Conservation (phyloP, 2,888 invertebrate genomes). For the Zygogramma bicolorata region DNA sequence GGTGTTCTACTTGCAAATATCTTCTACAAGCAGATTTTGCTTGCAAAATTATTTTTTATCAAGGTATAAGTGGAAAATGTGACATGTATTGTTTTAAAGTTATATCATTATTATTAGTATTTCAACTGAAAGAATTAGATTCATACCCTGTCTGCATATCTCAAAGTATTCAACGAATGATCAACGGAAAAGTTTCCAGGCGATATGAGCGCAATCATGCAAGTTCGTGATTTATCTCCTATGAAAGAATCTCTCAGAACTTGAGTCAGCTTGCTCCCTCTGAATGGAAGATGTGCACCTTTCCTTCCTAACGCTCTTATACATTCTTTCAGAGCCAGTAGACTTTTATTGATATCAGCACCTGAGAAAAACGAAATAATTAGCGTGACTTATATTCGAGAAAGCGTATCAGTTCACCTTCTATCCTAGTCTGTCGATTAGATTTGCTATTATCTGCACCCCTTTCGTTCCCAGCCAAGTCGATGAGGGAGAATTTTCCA, state of each 20-base stretch:
- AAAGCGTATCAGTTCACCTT: constrained; percentile 67
- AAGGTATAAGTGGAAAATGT: too few relatives aligned
- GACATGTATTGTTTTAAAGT: too few relatives aligned
- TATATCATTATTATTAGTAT: too few relatives aligned
- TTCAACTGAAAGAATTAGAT: too few relatives aligned
- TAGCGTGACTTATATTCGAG: too few relatives aligned
- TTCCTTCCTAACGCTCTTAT: constrained; percentile 95
- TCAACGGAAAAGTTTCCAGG: constrained; percentile 97
- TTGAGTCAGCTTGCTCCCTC: constrained; percentile 96
- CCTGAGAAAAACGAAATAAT: constrained; percentile 65
- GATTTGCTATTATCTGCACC: constrained; percentile 99
- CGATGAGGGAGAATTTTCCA: constrained; percentile 98
- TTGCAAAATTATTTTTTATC: too few relatives aligned
- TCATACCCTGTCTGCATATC: constrained; percentile 89
- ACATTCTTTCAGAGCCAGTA: constrained; percentile 96
- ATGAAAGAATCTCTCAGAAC: constrained; percentile 98
- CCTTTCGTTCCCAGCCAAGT: constrained; percentile 97
- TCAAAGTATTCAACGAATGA: constrained; percentile 96
- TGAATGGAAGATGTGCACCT: constrained; percentile 96
- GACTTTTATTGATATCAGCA: constrained; percentile 97
- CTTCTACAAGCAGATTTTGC: too few relatives aligned
- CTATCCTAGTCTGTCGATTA: constrained; percentile 90
- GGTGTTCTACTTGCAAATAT: too few relatives aligned
- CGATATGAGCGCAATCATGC: constrained; percentile 99
- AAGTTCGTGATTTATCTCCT: constrained; percentile 98